Evolutionary conservation across 2,797 vertebrate species (phyloP).

Genomic region (Halcyon badia): DNA sequence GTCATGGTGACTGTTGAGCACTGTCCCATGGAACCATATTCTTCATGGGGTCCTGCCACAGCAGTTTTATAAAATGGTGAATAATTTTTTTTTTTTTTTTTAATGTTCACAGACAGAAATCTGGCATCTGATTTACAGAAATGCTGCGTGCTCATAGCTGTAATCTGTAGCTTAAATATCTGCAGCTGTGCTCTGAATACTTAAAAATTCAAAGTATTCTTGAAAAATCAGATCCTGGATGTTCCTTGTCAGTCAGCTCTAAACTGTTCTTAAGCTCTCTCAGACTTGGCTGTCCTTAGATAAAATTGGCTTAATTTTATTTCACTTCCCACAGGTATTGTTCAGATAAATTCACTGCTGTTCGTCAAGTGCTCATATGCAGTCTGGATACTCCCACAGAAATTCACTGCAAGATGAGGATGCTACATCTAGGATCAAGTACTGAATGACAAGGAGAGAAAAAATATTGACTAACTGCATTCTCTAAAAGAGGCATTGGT

Average conservation of each 20-base stretch:
- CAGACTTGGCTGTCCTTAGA: not conserved
- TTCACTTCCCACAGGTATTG: not conserved
- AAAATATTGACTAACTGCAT: not conserved
- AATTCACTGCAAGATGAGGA: not conserved
- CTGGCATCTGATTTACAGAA: not conserved
- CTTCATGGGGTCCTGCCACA: not conserved
- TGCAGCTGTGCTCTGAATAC: not conserved
- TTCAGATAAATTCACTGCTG: not conserved
- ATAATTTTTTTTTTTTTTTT: not conserved
- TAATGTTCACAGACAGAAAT: not conserved
- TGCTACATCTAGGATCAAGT: not conserved
- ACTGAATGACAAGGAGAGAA: not conserved
- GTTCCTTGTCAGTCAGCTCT: not conserved
- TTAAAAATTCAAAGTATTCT: not conserved
- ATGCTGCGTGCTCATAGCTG: not conserved
- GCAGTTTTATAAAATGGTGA: not conserved
- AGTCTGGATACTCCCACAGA: not conserved
- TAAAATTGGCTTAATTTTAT: not conserved
- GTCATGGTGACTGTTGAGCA: not conserved
- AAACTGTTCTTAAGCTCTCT: constrained; percentile 5
- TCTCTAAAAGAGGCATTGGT: not conserved
- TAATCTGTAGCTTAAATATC: not conserved
- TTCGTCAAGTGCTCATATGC: not conserved
- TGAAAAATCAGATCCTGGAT: constrained; percentile 7
- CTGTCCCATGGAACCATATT: not conserved